Base-by-base conservation (phyloP, 2,113 vertebrate species). In the Percopsis transmontana region DNA sequence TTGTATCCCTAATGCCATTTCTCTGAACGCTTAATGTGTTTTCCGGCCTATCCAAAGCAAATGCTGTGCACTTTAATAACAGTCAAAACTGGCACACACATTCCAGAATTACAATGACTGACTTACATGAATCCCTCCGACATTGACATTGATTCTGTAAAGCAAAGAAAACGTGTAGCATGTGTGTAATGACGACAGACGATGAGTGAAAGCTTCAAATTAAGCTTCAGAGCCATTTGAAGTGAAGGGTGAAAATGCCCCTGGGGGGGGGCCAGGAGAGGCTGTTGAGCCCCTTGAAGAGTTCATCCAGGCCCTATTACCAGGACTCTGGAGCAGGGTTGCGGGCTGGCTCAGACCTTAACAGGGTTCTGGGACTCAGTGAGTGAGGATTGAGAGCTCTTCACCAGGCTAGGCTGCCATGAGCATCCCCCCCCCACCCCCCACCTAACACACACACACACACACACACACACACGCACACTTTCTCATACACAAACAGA, bases 301-400 rank as follows among this genome's bases (percentile, higher is more conserved):
- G 88, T 92, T 90, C 90, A 90, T 91, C 83, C 85, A 82, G 88
- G 83, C 65, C 79, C 85, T 76, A 91, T 92, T 91, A 89, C 77
- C 27, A 59, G 72, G 64, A 44, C 77, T 83, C 72, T 66, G 76
- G 76, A 86, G 85, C 78, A 80, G 80, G 73, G 84, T 39, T 76
- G 78, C 75, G 68, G 77, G 85, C 64, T 71, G 42, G 87, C 58
- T 71, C 54, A 80, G 70, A 88, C 82, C 81, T 72, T 66, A 85
- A 66, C 78, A 75, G 58, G 60, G 64, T 68, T 76, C 54, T 66
- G 73, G 79, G 72, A 85, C 77, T 71, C 59, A 18, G 65, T 70
- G 67, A 86, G 81, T 60, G 68, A 66, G 62, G 72, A 76, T 65
- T 66, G 81, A 90, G 87, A 85, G 83, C 88, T 70, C 84, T 89